phyloP scores from a whole-genome alignment of 2,797 vertebrate genomes.

The Bradypodion ventrale region DNA sequence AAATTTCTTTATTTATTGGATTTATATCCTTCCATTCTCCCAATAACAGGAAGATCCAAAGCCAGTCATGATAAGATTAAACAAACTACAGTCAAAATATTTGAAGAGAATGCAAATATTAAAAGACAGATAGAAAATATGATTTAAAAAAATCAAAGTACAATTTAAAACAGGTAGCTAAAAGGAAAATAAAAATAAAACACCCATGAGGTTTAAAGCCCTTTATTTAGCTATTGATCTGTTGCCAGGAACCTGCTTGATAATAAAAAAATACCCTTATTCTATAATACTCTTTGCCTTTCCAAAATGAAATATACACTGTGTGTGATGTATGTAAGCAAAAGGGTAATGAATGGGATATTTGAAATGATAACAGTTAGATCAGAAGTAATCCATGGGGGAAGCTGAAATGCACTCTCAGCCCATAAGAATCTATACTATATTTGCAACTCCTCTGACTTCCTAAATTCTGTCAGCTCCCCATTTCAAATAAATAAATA shows the following conservation, averaged over 20 bases:
- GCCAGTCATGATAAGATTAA: background rate
- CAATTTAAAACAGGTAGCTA: background rate
- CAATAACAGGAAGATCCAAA: background rate
- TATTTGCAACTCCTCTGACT: background rate
- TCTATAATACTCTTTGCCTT: background rate
- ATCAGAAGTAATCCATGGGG: background rate
- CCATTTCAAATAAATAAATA: too few relatives aligned
- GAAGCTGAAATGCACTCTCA: background rate
- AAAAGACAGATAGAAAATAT: background rate
- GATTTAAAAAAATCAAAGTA: background rate
- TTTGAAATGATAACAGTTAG: background rate
- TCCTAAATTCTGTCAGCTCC: background rate
- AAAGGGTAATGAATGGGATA: background rate
- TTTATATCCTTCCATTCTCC: background rate
- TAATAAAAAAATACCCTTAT: background rate
- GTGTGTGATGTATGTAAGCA: background rate
- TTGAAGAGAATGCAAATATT: background rate
- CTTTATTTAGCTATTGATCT: too few relatives aligned
- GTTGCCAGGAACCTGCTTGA: background rate
- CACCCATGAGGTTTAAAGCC: background rate
- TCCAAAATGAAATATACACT: background rate
- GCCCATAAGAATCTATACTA: background rate
- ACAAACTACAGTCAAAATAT: background rate
- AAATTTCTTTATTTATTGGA: background rate
- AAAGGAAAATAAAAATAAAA: background rate